Percentiles rank a stretch among this genome's conserved stretches.
Conservation (phyloP, 2,888 invertebrate genomes). For the Mimumesa dahlbomi region DNA sequence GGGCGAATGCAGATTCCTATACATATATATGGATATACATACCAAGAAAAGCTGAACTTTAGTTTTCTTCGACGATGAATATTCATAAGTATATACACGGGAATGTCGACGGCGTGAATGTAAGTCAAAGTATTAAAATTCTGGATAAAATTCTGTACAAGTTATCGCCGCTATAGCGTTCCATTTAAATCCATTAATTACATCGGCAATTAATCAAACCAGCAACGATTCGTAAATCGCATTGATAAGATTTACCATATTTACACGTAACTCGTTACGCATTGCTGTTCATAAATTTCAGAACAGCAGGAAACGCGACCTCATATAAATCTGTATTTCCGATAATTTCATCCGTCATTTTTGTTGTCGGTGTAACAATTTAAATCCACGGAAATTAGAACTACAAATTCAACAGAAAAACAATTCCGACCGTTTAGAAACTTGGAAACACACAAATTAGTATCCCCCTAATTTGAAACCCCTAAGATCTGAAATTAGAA, state of each 20-base stretch:
- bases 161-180: neutral
- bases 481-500: too few relatives aligned
- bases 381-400: too few relatives aligned
- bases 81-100: slow-evolving; percentile 17
- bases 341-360: neutral
- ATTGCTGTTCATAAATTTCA: neutral
- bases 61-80: slow-evolving; percentile 28
- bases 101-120: neutral
- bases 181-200: slow-evolving; percentile 13
- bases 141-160: slow-evolving; percentile 7
- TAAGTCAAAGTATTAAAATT: slow-evolving; percentile 31
- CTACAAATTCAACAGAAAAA: too few relatives aligned
- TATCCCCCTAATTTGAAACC: too few relatives aligned
- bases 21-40: slow-evolving; percentile 1
- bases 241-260: slow-evolving; percentile 38
- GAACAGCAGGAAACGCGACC: neutral
- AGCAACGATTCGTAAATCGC: slow-evolving; percentile 17
- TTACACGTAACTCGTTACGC: slow-evolving; percentile 15
- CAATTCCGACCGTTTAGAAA: too few relatives aligned
- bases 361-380: too few relatives aligned
- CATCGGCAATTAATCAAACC: slow-evolving; percentile 33
- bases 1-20: neutral
- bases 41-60: slow-evolving; percentile 23
- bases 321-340: neutral
- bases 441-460: too few relatives aligned